These are phyloP conservation scores for Diachasma alloeum DNA, from an alignment of 1,140 invertebrate genomes.

Conservation along the genomic window DNA sequence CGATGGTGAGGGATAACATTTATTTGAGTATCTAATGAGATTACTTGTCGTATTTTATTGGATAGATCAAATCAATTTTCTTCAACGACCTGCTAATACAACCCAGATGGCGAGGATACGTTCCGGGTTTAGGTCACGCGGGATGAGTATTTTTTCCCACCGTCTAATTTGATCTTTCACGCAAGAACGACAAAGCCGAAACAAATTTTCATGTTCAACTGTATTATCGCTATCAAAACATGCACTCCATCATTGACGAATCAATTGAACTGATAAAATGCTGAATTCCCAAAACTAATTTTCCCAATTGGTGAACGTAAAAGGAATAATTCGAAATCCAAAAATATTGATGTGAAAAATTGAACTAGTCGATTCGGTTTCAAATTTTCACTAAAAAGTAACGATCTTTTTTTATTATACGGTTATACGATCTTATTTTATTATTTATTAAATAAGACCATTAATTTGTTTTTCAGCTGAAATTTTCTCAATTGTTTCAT, in stretches of 20 bases:
- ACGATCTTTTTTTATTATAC: no score
- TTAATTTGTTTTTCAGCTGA: no score
- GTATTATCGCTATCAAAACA: neutral
- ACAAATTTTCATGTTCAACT: neutral
- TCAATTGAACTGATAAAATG: neutral
- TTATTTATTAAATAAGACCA: no score
- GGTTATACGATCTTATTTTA: no score
- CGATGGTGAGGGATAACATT: no score
- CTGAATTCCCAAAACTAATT: neutral
- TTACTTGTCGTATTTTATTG: neutral
- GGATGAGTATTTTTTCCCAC: neutral
- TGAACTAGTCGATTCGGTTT: no score
- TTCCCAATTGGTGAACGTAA: no score
- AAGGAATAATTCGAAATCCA: no score
- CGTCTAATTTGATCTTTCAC: neutral
- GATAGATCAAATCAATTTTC: neutral
- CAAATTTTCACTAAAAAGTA: no score
- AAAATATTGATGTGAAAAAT: no score
- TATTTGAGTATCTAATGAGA: neutral
- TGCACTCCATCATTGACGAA: neutral
- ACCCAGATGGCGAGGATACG: neutral
- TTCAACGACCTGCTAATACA: neutral
- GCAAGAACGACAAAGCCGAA: neutral
- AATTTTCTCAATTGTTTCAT: no score
- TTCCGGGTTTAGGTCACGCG: neutral